A percentile compares a stretch with the other conserved stretches of the same genome.
Evolutionary conservation across 2,113 vertebrate species (phyloP).

Genomic region (Psilopsiagon aymara): DNA sequence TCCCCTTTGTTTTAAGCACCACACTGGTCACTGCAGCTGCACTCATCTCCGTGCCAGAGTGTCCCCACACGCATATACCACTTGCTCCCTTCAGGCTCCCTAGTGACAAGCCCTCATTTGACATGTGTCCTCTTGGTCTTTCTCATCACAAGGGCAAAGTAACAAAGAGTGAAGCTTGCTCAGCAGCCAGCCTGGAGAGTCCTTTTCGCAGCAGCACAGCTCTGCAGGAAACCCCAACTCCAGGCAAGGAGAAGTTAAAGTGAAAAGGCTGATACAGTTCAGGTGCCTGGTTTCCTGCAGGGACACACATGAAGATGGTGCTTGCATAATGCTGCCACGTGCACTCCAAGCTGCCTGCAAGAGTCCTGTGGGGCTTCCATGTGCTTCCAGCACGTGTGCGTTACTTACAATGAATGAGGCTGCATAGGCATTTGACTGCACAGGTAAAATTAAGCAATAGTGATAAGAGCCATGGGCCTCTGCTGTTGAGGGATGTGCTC

Average conservation of each 20-base stretch:
- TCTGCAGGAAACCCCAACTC: not conserved
- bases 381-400: not conserved
- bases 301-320: not conserved
- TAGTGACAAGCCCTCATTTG: not conserved
- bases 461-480: not conserved
- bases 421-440: fast-evolving
- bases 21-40: slow-evolving; percentile 29
- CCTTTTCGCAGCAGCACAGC: not conserved
- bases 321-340: not conserved
- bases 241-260: not conserved
- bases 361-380: not conserved
- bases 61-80: not conserved
- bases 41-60: not conserved
- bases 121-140: not conserved
- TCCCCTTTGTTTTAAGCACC: slow-evolving; percentile 44
- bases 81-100: not conserved
- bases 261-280: fast-evolving
- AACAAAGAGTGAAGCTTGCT: not conserved
- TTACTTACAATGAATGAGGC: not conserved
- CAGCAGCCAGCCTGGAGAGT: not conserved
- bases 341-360: not conserved
- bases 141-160: fast-evolving
- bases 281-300: not conserved
- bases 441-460: not conserved
- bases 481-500: not conserved